Percentiles rank a stretch among this genome's conserved stretches.
phyloP scores from a whole-genome alignment of 2,888 invertebrate genomes.

The Scrobipalpa costella region DNA sequence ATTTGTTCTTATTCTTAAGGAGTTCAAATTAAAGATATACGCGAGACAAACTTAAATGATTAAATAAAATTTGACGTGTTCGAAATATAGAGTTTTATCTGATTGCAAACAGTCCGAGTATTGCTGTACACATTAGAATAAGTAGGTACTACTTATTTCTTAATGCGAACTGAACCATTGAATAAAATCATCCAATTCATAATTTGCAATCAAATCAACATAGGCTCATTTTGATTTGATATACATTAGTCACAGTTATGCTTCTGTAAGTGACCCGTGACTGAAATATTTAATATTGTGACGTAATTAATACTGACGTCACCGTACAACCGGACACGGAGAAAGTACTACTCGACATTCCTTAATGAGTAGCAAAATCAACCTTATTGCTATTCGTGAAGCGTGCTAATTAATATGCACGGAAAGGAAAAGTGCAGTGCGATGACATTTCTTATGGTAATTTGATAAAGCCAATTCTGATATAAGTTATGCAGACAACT shows the following conservation, averaged over 20 bases:
- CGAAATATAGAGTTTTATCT: no score
- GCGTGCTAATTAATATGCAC: constrained; percentile 6
- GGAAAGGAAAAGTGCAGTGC: constrained; percentile 5
- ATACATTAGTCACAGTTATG: neutral
- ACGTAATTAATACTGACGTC: constrained; percentile 10
- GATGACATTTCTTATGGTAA: constrained; percentile 6
- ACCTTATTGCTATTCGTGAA: constrained; percentile 4
- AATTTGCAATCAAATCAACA: neutral
- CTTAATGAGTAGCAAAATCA: constrained; percentile 2
- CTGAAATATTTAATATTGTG: neutral
- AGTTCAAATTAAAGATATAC: no score
- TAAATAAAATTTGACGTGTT: no score
- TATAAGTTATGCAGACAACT: neutral
- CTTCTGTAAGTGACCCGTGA: neutral
- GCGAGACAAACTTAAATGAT: no score
- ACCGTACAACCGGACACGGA: neutral
- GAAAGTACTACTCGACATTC: constrained; percentile 6
- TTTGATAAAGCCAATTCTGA: neutral
- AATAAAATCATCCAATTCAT: neutral
- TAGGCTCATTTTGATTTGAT: neutral
- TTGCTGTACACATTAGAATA: no score
- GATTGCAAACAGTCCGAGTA: no score
- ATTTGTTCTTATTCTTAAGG: no score
- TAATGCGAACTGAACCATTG: neutral
- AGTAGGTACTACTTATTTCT: neutral